Percentiles rank a stretch among this genome's conserved stretches.
phyloP scores from a whole-genome alignment of 2,888 invertebrate genomes.

The Ryuthela nishihirai region DNA sequence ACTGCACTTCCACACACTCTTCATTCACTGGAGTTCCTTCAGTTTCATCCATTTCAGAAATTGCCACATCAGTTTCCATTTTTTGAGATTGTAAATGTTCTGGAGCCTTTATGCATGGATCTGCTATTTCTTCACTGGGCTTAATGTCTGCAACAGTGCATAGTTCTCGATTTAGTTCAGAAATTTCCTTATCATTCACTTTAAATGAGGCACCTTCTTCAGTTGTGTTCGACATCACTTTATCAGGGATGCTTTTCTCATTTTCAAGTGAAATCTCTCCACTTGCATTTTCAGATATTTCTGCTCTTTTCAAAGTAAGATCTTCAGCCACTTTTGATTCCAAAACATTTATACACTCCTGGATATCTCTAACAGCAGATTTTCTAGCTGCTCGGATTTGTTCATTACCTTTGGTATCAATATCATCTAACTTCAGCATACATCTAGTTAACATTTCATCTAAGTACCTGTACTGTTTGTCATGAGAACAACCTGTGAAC shows the following conservation, averaged over 20 bases:
- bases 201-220: not conserved
- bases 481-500: constrained; percentile 67
- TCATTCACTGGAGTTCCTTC: not conserved
- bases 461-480: constrained; percentile 77
- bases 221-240: not conserved
- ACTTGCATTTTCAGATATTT: not conserved
- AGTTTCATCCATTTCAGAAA: not conserved
- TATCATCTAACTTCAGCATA: constrained; percentile 77
- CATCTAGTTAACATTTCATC: constrained; percentile 96
- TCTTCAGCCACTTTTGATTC: constrained; percentile 57
- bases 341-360: constrained; percentile 76
- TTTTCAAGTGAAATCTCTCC: not conserved
- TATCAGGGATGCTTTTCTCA: not conserved
- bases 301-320: not conserved
- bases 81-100: too few relatives aligned
- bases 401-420: constrained; percentile 88
- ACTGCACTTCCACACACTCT: not conserved
- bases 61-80: not conserved
- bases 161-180: not conserved
- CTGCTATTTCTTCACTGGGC: too few relatives aligned
- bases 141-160: not conserved
- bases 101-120: too few relatives aligned
- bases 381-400: constrained; percentile 79
- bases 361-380: constrained; percentile 84
- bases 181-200: not conserved